Evolutionary conservation across 2,113 vertebrate species (phyloP), one percentile per base, ranked within the genome.

Genomic region (Scomber japonicus): DNA sequence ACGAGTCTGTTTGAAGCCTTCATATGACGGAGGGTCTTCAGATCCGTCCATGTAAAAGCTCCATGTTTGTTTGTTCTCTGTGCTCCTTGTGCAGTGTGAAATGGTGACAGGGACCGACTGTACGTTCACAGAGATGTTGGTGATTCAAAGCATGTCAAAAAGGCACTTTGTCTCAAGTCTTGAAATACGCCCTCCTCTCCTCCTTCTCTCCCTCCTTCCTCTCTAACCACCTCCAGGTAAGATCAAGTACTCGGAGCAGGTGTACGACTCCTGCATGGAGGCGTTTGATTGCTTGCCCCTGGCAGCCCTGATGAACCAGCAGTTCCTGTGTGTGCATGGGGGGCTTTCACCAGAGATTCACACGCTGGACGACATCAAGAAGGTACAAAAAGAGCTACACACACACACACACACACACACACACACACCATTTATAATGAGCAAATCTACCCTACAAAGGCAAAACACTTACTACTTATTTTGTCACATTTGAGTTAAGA

Each of bases 231-330:
- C 76, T 68, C 55, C 85, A 96, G 95, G 95, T 96, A 96, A 95
- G 94, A 96, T 96, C 85, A 96, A 96, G 88, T 96, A 96, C 91
- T 96, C 95, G 19, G 95, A 96, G 88, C 95, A 96, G 92, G 95
- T 96, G 81, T 96, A 96, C 14, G 95, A 96, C 24, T 93, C 94
- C 65, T 96, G 95, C 87, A 96, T 96, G 95, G 95, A 96, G 77
- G 95, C 95, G 35, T 96, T 96, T 65, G 95, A 96, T 84, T 96
- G 95, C 90, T 83, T 96, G 88, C 95, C 95, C 35, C 90, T 96
- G 75, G 95, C 95, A 11, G 95, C 95, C 35, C 93, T 96, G 88
- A 96, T 96, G 95, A 96, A 96, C 92, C 95, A 96, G 91, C 95
- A 96, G 93, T 95, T 95, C 81, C 89, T 95, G 56, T 95, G 95